Conservation (phyloP, 2,888 invertebrate species). For the Acleris sparsana region DNA sequence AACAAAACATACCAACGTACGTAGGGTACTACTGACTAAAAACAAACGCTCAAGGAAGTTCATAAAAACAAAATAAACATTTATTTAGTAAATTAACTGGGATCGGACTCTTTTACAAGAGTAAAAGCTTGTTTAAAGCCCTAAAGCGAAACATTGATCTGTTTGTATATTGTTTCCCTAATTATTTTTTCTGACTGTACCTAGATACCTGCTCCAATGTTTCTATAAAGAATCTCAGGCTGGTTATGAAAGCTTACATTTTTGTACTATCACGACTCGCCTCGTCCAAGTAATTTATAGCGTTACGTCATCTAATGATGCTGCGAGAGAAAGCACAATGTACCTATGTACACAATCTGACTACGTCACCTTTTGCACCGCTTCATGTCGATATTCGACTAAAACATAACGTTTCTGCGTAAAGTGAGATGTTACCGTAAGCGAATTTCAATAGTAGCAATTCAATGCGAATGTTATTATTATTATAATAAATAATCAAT, state of each 20-base stretch:
- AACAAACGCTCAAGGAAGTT: too few species aligned
- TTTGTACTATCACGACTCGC: conserved; percentile 35
- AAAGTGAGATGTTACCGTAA: not conserved
- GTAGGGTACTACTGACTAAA: too few species aligned
- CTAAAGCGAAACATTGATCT: too few species aligned
- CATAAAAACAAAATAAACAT: too few species aligned
- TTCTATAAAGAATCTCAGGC: not conserved
- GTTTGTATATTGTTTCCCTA: too few species aligned
- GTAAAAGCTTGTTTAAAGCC: too few species aligned
- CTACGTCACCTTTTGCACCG: conserved; percentile 2
- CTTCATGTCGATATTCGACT: too few species aligned
- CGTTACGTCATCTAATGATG: conserved; percentile 49
- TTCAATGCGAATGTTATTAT: not conserved
- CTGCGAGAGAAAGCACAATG: conserved; percentile 58
- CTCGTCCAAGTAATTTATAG: conserved; percentile 31
- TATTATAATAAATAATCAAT: not conserved
- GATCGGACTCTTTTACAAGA: too few species aligned
- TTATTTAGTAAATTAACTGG: too few species aligned
- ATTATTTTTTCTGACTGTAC: too few species aligned
- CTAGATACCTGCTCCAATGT: too few species aligned
- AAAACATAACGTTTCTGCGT: not conserved
- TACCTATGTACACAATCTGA: conserved; percentile 15
- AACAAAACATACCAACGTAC: too few species aligned
- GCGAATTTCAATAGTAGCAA: conserved; percentile 5
- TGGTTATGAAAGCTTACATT: conserved; percentile 34